These are phyloP conservation scores for Apocrypta bakeri DNA, from an alignment of 1,140 invertebrate species.

Conservation along the genomic window DNA sequence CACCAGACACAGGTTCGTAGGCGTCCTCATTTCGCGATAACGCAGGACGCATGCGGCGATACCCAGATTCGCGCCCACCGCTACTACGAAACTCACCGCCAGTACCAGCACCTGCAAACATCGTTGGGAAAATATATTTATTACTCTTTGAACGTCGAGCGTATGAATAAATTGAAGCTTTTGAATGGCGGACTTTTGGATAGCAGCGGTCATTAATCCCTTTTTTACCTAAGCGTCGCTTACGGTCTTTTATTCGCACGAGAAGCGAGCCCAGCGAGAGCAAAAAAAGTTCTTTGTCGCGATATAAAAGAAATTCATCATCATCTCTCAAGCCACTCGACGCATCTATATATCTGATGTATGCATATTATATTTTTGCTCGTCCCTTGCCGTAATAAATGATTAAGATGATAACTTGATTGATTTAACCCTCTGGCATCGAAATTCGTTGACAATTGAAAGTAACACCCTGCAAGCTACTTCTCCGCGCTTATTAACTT, in stretches of 20 bases:
- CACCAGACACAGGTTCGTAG: conserved; percentile 84
- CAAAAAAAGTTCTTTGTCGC: no score
- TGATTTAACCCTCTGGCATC: neutral
- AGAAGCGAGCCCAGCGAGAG: no score
- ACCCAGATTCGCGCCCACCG: conserved; percentile 69
- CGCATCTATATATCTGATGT: no score
- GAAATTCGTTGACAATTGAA: neutral
- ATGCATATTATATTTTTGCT: no score
- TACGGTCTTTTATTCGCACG: neutral
- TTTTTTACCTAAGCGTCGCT: no score
- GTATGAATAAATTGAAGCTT: no score
- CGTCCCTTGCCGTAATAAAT: neutral
- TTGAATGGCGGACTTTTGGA: no score
- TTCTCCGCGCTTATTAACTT: neutral
- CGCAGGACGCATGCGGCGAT: conserved; percentile 71
- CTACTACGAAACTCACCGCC: conserved; percentile 68
- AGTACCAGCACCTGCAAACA: conserved; percentile 62
- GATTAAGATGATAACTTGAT: neutral
- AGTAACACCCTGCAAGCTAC: neutral
- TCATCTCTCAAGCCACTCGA: no score
- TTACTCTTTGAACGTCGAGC: no score
- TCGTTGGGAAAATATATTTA: no score
- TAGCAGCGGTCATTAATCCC: no score
- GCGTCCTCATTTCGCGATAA: conserved; percentile 82
- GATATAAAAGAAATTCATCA: no score